These are phyloP conservation scores for Caenorhabditis panamensis DNA, from an alignment of 2,888 invertebrate genomes.

Conservation along the genomic window DNA sequence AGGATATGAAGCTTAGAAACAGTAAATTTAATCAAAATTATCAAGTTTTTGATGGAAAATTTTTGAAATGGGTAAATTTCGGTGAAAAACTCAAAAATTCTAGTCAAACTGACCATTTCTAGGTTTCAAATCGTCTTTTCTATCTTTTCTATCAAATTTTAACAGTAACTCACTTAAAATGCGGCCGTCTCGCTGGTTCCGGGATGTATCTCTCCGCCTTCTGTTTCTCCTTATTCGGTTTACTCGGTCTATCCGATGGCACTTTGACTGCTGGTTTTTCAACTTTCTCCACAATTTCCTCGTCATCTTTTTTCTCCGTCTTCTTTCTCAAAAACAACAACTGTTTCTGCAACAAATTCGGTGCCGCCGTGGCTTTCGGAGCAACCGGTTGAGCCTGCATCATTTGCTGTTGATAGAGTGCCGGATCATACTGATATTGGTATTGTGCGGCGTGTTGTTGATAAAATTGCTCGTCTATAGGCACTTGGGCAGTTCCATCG, in stretches of 20 bases:
- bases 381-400: background rate
- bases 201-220: slow-evolving; percentile 48
- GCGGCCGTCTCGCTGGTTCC: slow-evolving; percentile 29
- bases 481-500: too few relatives aligned
- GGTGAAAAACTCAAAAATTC: too few relatives aligned
- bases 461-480: slow-evolving; percentile 49
- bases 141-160: background rate
- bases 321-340: too few relatives aligned
- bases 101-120: too few relatives aligned
- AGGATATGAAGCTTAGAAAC: too few relatives aligned
- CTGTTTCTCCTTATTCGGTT: slow-evolving; percentile 56
- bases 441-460: slow-evolving; percentile 24
- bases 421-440: slow-evolving; percentile 4
- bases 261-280: background rate
- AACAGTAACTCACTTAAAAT: background rate
- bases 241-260: slow-evolving; percentile 33
- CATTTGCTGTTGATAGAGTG: slow-evolving; percentile 1
- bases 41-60: too few relatives aligned
- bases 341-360: slow-evolving; percentile 27
- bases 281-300: too few relatives aligned
- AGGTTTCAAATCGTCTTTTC: too few relatives aligned
- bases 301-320: slow-evolving; percentile 2
- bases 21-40: too few relatives aligned
- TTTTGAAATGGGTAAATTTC: too few relatives aligned
- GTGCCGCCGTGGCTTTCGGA: slow-evolving; percentile 2